These are phyloP conservation scores for Chloroceryle inda DNA, from an alignment of 2,797 vertebrate species.

Conservation along the genomic window DNA sequence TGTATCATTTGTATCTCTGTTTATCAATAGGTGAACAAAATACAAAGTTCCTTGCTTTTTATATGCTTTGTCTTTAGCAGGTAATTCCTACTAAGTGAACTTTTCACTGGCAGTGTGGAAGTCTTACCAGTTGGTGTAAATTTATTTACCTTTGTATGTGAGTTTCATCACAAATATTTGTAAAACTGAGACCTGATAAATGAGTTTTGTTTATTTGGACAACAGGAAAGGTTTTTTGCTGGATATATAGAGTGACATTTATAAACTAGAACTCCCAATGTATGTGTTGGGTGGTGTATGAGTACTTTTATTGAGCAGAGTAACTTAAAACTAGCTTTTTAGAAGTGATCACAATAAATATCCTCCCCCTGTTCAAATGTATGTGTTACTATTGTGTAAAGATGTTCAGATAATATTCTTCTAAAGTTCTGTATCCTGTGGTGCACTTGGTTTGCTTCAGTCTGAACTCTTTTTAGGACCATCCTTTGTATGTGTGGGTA, in stretches of 20 bases:
- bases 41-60: neutral
- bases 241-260: neutral
- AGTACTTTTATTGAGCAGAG: neutral
- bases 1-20: neutral
- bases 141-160: neutral
- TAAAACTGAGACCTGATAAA: neutral
- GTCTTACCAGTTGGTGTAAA: neutral
- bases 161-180: constrained; percentile 19
- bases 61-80: neutral
- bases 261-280: neutral
- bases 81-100: neutral
- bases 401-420: neutral
- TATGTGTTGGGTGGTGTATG: neutral
- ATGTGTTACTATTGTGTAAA: neutral
- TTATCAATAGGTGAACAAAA: neutral
- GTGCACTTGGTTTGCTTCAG: neutral
- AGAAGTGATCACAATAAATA: neutral
- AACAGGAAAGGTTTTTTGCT: neutral
- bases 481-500: neutral
- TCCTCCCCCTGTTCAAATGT: neutral
- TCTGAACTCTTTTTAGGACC: neutral
- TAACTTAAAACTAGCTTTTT: neutral
- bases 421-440: neutral
- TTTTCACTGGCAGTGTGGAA: neutral
- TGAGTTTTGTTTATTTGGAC: neutral